Evolutionary conservation across 1,140 invertebrate genomes (phyloP), one percentile per base, ranked within the genome.

Genomic region (Maniola jurtina): DNA sequence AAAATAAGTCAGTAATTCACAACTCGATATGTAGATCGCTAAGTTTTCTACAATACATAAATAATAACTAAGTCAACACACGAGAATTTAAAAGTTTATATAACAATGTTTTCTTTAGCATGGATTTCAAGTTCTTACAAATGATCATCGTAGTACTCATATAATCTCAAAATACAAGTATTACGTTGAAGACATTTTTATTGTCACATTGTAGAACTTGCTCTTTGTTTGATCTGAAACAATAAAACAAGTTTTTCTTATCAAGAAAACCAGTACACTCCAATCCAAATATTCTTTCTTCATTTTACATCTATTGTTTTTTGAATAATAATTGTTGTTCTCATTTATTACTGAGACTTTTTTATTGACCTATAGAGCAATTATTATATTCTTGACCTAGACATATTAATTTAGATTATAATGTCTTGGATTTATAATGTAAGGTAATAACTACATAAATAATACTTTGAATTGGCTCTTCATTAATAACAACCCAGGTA

Each of bases 211-310:
- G 47, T 15, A 33, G 57, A 54, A n/a, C 13, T 55, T 45, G 47
- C 38, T 64, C 38, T 66, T 72, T 59, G 66, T 77, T 68, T 67
- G 64, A 77, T 75, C 70, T 77, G 75, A 75, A 77, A 77, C 75
- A 77, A 77, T 66, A 64, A 70, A 69, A 71, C 36, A 48, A 67
- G 66, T 64, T 69, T 69, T 69, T 69, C 54, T 69, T 68, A 69
- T 57, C 36, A 50, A 61, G 58, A 55, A 63, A 61, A 61, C 38
- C 48, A 55, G 50, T 64, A 61, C 67, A 69, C 61, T 68, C 57
- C 67, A 54, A 69, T 40, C 67, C 66, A 64, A 64, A 68, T 62
- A 64, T 56, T 60, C 36, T 61, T 47, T 69, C 50, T 64, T 69
- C 67, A 69, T 63, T 64, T 64, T 69, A 61, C 57, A 56, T 64